A percentile compares a stretch with the other conserved stretches of the same genome.
Conservation (phyloP, 2,113 vertebrate genomes). For the Prietella phreatophila region DNA sequence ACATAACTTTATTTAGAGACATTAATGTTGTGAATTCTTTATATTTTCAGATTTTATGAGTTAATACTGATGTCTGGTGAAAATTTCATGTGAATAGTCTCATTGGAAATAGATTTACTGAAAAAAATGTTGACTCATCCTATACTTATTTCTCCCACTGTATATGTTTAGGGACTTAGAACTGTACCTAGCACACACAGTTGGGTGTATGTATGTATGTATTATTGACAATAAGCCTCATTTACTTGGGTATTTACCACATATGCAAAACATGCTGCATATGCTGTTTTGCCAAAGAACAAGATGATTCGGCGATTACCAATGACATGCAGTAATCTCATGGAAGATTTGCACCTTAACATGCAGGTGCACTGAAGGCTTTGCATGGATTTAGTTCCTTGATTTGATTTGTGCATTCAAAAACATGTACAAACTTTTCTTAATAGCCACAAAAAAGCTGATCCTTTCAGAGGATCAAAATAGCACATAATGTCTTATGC, state of each 20-base stretch:
- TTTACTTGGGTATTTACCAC: not conserved
- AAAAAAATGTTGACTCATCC: too few relatives aligned
- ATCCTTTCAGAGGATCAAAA: not conserved
- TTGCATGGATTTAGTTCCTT: not conserved
- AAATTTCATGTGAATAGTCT: too few relatives aligned
- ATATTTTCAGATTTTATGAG: too few relatives aligned
- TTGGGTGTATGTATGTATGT: not conserved
- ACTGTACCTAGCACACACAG: not conserved
- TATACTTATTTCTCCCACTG: too few relatives aligned
- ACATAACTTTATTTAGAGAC: too few relatives aligned
- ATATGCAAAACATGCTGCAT: not conserved
- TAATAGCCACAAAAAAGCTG: not conserved
- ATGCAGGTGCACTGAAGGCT: not conserved
- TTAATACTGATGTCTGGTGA: too few relatives aligned
- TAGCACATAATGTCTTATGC: not conserved
- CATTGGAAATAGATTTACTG: too few relatives aligned
- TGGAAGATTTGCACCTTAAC: not conserved
- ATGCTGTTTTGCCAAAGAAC: not conserved
- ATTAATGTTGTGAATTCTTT: too few relatives aligned
- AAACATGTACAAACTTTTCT: not conserved
- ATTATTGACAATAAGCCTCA: not conserved
- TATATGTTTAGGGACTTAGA: not conserved
- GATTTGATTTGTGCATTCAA: not conserved
- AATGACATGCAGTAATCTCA: not conserved
- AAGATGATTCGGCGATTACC: not conserved